Percentiles rank a stretch among this genome's conserved stretches.
These are phyloP conservation scores for Graptemys geographica DNA, from an alignment of 2,797 vertebrate species.

Conservation along the genomic window DNA sequence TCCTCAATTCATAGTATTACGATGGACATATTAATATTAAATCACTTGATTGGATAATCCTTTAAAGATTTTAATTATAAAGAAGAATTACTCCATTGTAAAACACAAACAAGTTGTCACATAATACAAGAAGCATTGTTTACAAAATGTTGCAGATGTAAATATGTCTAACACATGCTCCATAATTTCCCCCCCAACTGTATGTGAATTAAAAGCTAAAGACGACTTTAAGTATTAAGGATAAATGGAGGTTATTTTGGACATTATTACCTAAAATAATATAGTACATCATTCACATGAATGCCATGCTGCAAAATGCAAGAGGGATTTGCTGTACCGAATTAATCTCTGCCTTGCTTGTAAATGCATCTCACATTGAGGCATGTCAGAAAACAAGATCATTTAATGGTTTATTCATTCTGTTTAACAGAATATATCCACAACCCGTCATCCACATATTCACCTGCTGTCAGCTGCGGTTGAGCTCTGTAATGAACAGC, in stretches of 20 bases:
- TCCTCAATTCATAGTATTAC: not conserved
- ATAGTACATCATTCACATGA: constrained; percentile 79
- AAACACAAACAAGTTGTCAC: not conserved
- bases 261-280: constrained; percentile 75
- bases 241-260: constrained; percentile 76
- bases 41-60: not conserved
- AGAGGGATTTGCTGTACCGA: constrained; percentile 70
- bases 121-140: not conserved
- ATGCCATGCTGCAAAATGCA: constrained; percentile 68
- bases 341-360: constrained; percentile 67
- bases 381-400: constrained; percentile 74
- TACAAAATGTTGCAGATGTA: constrained; percentile 10
- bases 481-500: constrained; percentile 73
- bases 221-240: constrained; percentile 69
- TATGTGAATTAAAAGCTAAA: constrained; percentile 52
- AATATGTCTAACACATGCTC: not conserved
- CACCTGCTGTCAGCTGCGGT: constrained; percentile 80
- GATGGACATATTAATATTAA: not conserved
- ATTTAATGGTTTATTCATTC: constrained; percentile 84
- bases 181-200: constrained; percentile 35
- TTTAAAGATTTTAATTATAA: constrained; percentile 6
- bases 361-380: constrained; percentile 69
- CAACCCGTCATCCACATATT: constrained; percentile 78
- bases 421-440: constrained; percentile 78
- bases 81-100: not conserved